These are phyloP conservation scores for Eilema depressum DNA, from an alignment of 2,888 invertebrate genomes.

Conservation along the genomic window DNA sequence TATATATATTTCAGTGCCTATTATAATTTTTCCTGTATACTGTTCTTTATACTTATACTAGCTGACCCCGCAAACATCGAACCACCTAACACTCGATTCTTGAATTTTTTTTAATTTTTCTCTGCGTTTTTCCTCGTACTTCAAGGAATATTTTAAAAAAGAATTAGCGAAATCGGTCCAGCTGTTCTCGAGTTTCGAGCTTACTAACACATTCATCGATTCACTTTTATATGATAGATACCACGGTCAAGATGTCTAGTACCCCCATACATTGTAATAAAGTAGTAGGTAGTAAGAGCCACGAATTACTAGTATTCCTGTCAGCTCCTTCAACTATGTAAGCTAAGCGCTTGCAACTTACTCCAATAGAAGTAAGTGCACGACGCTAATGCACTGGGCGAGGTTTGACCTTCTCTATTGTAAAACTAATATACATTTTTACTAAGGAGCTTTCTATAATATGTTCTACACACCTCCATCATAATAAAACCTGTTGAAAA, in stretches of 20 bases:
- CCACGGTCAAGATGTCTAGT: background rate
- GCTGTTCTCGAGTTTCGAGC: too few relatives aligned
- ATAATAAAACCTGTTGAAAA: too few relatives aligned
- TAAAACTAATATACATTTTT: background rate
- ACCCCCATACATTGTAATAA: background rate
- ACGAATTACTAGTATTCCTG: background rate
- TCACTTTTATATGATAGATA: too few relatives aligned
- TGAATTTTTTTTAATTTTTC: too few relatives aligned
- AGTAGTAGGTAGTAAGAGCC: background rate
- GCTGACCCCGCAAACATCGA: too few relatives aligned
- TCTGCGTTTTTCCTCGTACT: too few relatives aligned
- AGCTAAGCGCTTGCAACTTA: background rate
- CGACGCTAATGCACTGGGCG: background rate
- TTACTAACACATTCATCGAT: too few relatives aligned
- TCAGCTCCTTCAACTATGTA: constrained; percentile 1
- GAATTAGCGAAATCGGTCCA: too few relatives aligned
- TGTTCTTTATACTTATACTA: too few relatives aligned
- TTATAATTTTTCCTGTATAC: background rate
- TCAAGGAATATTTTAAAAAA: too few relatives aligned
- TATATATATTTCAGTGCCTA: too few relatives aligned
- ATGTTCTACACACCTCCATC: background rate
- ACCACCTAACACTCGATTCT: too few relatives aligned
- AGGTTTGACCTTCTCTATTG: background rate
- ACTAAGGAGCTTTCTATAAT: background rate
- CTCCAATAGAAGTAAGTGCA: background rate